Base-by-base conservation (phyloP, 2,113 vertebrate species). In the Forbesichthys agassizii region DNA sequence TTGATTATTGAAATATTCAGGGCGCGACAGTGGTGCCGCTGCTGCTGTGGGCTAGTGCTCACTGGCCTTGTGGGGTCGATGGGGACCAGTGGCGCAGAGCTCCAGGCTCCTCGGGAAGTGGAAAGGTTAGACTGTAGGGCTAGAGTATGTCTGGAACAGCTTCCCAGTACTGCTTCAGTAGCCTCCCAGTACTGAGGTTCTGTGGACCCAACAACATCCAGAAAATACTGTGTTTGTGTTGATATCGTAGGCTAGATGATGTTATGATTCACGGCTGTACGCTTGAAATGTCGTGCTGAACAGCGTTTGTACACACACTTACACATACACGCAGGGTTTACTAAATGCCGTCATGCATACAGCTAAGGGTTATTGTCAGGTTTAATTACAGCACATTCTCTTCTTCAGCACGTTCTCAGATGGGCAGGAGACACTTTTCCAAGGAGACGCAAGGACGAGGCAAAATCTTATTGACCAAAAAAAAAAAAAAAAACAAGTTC, bases 1-100 rank as follows among this genome's bases (percentile, higher is more conserved):
- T 94, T 89, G 90, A 93, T 93, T 93, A 94, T 93, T 95, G 93
- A 94, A 96, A 95, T 96, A 97, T 95, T 94, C 92, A 95, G 92
- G 91, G 91, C 92, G 92, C 92, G 92, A 92, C 84, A 90, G 89
- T 88, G 82, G 91, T 92, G 91, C 89, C 92, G 86, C 84, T 87
- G 87, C 84, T 91, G 89, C 93, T 94, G 91, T 90, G 92, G 88
- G 92, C 88, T 86, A 78, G 77, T 67, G 61, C 71, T 69, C 68
- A 72, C 68, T 80, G 84, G 73, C 79, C 71, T 75, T 74, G 67
- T 72, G 46, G 65, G 70, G 61, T 60, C 70, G 66, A 61, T 66
- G 74, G 77, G 77, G 75, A 82, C 77, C 69, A 71, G 49, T 18
- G 49, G 11, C 48, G 27, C 48, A 68, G 64, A 64, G 64, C 58